phyloP scores from a whole-genome alignment of 2,797 vertebrate genomes.

The Microcaecilia unicolor region DNA sequence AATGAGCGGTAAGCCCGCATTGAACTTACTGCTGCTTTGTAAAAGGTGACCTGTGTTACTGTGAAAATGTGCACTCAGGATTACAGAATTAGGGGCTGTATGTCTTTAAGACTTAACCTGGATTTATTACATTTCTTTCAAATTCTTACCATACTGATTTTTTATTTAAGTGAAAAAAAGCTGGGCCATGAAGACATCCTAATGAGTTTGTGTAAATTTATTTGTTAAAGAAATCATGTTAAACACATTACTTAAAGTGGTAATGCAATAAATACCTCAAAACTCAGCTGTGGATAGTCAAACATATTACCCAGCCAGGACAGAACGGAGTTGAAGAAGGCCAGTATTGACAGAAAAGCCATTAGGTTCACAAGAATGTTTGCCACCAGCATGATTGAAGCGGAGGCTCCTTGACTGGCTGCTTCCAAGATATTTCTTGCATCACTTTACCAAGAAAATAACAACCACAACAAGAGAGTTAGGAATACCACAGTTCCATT shows the following conservation, averaged over 20 bases:
- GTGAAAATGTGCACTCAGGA: too few relatives aligned
- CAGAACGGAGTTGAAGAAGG: conserved; percentile 63
- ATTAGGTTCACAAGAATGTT: conserved; percentile 65
- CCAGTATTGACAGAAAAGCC: conserved; percentile 66
- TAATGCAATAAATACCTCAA: conserved; percentile 53
- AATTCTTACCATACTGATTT: too few relatives aligned
- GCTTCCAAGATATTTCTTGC: conserved; percentile 70
- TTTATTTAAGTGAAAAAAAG: too few relatives aligned
- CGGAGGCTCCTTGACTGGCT: conserved; percentile 61
- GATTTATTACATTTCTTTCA: too few relatives aligned
- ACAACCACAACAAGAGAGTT: conserved; percentile 6
- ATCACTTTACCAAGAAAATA: conserved; percentile 43
- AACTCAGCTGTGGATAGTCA: conserved; percentile 69
- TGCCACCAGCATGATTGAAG: conserved; percentile 59
- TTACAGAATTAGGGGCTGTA: too few relatives aligned
- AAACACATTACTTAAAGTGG: background rate
- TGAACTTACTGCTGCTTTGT: too few relatives aligned
- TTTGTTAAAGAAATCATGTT: background rate
- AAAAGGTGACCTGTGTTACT: too few relatives aligned
- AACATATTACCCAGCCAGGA: conserved; percentile 78
- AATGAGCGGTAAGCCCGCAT: too few relatives aligned
- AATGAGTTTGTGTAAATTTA: too few relatives aligned
- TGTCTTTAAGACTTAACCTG: too few relatives aligned
- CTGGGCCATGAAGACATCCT: too few relatives aligned
- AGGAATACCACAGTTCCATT: background rate